These are phyloP conservation scores for Megaceryle alcyon DNA, from an alignment of 2,797 vertebrate genomes.

Conservation along the genomic window DNA sequence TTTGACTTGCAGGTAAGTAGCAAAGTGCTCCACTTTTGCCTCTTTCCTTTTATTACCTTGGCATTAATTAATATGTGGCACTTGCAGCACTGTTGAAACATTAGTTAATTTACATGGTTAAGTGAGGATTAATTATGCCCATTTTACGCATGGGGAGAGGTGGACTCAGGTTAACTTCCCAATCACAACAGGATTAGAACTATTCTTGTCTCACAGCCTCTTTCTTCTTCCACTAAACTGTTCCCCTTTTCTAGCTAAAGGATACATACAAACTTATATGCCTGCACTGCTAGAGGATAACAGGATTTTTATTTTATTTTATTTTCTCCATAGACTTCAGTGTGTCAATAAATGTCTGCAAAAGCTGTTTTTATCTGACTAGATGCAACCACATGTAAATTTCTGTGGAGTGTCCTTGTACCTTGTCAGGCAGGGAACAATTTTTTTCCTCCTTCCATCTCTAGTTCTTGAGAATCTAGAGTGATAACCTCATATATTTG, in stretches of 20 bases:
- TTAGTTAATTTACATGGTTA: constrained; percentile 72
- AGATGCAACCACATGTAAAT: not conserved
- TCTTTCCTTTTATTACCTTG: constrained; percentile 32
- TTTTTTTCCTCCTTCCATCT: not conserved
- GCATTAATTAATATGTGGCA: constrained; percentile 60
- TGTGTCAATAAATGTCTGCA: not conserved
- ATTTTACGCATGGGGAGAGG: constrained; percentile 67
- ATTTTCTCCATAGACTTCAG: not conserved
- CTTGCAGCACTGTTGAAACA: constrained; percentile 61
- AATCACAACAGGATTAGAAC: constrained; percentile 39
- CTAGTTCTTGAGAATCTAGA: not conserved
- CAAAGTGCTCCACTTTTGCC: constrained; percentile 28
- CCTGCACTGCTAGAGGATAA: not conserved
- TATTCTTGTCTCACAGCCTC: constrained; percentile 35
- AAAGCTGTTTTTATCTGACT: not conserved
- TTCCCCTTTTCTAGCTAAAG: not conserved
- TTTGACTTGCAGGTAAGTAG: constrained; percentile 40
- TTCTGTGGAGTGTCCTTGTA: not conserved
- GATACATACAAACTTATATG: not conserved
- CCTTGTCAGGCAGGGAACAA: not conserved
- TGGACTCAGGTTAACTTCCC: constrained; percentile 59
- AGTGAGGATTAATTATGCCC: constrained; percentile 69
- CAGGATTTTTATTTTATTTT: not conserved
- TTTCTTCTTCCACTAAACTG: not conserved
- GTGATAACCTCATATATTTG: not conserved